These are phyloP conservation scores for Tetramorium bicarinatum DNA, from an alignment of 2,888 invertebrate species.

Conservation along the genomic window DNA sequence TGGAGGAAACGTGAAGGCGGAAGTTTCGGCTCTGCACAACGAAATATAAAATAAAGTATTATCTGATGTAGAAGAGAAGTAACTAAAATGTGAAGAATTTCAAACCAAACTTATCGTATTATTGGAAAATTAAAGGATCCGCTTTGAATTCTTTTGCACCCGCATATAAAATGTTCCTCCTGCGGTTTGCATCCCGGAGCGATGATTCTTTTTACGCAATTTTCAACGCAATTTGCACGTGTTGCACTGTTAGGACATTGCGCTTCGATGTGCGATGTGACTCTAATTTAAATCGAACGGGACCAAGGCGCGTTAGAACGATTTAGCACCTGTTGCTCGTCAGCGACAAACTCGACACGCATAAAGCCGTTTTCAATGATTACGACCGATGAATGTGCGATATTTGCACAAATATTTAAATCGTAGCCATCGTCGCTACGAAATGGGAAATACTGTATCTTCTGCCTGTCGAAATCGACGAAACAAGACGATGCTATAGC, in stretches of 20 bases:
- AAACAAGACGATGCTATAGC: slow-evolving; percentile 44
- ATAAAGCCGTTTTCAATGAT: slow-evolving; percentile 1
- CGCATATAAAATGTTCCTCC: too few species aligned
- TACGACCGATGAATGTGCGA: slow-evolving; percentile 38
- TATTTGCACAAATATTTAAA: slow-evolving; percentile 17
- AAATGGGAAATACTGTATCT: neutral
- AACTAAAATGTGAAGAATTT: too few species aligned
- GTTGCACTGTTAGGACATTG: neutral
- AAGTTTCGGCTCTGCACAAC: neutral
- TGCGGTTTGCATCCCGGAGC: neutral
- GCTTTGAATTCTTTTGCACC: neutral
- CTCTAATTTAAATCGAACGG: slow-evolving; percentile 55
- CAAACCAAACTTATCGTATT: too few species aligned
- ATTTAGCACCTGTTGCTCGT: slow-evolving; percentile 48
- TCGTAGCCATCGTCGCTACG: neutral
- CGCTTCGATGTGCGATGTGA: slow-evolving; percentile 3
- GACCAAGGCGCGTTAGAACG: slow-evolving; percentile 32
- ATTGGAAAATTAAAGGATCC: too few species aligned
- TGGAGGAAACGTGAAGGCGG: neutral
- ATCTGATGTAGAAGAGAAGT: too few species aligned
- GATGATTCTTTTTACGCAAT: neutral
- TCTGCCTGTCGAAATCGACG: slow-evolving; percentile 41
- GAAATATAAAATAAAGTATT: neutral
- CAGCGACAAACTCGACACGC: neutral
- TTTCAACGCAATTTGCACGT: neutral